Evolutionary conservation across 2,888 invertebrate species (phyloP).

Genomic region (Adineta ricciae): DNA sequence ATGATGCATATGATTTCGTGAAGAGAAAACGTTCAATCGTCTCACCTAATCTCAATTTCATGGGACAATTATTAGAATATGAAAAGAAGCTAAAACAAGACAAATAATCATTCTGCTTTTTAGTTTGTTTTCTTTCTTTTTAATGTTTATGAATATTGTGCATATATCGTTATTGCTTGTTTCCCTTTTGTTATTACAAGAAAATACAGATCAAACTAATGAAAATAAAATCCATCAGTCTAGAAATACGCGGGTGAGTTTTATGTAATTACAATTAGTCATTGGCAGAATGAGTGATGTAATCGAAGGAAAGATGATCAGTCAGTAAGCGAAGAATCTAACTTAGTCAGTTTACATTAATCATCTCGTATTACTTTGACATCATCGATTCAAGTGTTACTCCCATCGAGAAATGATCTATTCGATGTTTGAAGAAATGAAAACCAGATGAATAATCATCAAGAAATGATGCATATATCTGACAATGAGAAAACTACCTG

Average conservation of each 20-base stretch:
- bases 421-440: not conserved
- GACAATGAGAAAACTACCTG: too few species aligned
- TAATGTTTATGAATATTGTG: not conserved
- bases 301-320: not conserved
- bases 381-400: not conserved
- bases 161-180: not conserved
- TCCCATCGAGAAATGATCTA: too few species aligned
- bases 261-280: not conserved
- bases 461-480: too few species aligned
- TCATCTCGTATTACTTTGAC: not conserved
- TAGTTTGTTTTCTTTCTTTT: not conserved
- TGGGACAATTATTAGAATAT: constrained; percentile 16
- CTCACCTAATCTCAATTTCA: not conserved
- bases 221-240: too few species aligned
- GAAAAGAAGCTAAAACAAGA: not conserved
- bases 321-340: not conserved
- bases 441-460: not conserved
- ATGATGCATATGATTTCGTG: not conserved
- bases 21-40: constrained; percentile 20
- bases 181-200: not conserved
- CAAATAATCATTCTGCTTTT: not conserved
- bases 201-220: not conserved
- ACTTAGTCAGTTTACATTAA: not conserved
- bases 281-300: not conserved
- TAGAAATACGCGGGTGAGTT: not conserved